Evolutionary conservation across 2,797 vertebrate species (phyloP), one percentile per base, ranked within the genome.

Genomic region (Artibeus jamaicensis): DNA sequence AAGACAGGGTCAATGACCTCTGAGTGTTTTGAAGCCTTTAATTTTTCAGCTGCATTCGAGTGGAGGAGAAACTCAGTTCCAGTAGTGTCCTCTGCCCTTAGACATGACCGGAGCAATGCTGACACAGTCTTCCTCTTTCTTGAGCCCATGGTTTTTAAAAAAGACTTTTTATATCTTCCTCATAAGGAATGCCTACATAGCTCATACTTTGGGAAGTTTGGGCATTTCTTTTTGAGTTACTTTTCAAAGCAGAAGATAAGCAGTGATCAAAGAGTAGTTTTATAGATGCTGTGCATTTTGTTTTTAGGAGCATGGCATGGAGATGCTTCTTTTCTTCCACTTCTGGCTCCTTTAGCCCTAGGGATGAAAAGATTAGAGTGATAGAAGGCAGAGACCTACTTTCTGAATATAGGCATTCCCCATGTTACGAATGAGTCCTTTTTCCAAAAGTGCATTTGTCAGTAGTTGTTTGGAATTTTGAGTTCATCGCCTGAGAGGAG

Each of bases 311-410:
- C 91, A 29, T 24, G 14, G 16, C 91, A 29, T 24, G 14, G 86
- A 73, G 94, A 67, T 55, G 29, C 34, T 83, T 74, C 68, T 91
- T 78, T 65, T 55, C 67, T 86, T 96, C 57, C 59, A 59, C 42
- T 73, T 84, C 86, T 92, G 74, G 50, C 70, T 88, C 83, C 91
- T 94, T 84, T 50, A 89, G 89, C 81, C 92, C 37, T 85, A 15
- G 32, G 79, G 85, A 79, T 88, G 29, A 94, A 94, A 95, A 96
- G 86, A 94, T 62, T 68, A n/a, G 67, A 76, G 26, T 87, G 89
- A 96, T 91, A 85, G 95, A 95, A 96, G 86, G 65, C 93, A 78
- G 59, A 91, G 71, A 84, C 65, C 74, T 97, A 81, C 86, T 91
- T 94, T 96, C 68, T 94, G 84, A 85, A 94, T 53, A 67, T 42